Evolutionary conservation across 2,797 vertebrate species (phyloP), one percentile per base, ranked within the genome.

Genomic region (Ctenopoma multispine): DNA sequence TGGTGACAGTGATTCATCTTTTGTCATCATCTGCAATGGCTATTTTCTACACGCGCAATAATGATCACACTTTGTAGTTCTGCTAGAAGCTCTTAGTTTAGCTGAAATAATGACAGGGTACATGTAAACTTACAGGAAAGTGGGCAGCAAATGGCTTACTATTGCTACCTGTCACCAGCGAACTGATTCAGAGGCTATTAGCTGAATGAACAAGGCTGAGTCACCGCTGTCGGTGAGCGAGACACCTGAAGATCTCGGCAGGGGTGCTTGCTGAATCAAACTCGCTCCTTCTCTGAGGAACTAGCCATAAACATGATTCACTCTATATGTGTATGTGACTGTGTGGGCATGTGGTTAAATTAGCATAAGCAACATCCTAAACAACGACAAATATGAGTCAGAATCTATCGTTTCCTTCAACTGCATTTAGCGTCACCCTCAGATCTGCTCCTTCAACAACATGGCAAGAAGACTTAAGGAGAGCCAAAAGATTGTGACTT

Each of bases 151-250:
- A 72, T 72, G 50, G 63, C 44, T 77, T 31, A 58, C 24, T 31
- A 63, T 18, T 59, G 50, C 50, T 58, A 56, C 66, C 80, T 75
- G 71, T 51, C 78, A 68, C 44, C 69, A 43, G 44, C 48, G 38
- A 75, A 57, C 62, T 69, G 46, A 65, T 40, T 56, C 47, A 18
- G 71, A 40, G 24, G 58, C 72, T 71, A 58, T 80, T 79, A 79
- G 67, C 50, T 75, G 68, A 83, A 74, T 40, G 68, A 81, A 47
- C 23, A 36, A 50, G 24, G 21, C 63, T 87, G 73, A 82, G 66
- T 89, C 82, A 86, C 57, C 11, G 6, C 80, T 38, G 70, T 9
- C 41, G 50, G 46, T 18, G 50, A 75, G 63, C 9, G 14, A 58
- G 13, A 21, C 56, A 48, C 57, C 53, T 31, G 47, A 24, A 34